These are phyloP conservation scores for Rotaria sp. DNA, from an alignment of 2,888 invertebrate species.

Conservation along the genomic window DNA sequence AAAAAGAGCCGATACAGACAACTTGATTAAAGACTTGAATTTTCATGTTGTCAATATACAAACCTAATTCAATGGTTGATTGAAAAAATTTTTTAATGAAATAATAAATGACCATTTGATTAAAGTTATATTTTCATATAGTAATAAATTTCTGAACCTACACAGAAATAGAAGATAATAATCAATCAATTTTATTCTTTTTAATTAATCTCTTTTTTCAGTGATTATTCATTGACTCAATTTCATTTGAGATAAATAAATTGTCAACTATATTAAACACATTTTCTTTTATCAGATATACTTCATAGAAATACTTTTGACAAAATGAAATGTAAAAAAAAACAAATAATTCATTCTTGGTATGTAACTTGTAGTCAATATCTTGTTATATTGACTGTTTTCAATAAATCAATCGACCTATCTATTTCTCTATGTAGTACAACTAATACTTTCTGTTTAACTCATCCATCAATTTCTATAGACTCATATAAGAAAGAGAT, in stretches of 20 bases:
- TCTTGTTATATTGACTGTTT: background rate
- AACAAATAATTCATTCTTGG: background rate
- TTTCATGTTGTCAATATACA: background rate
- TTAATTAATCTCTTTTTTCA: background rate
- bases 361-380: background rate
- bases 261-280: background rate
- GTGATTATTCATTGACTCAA: background rate
- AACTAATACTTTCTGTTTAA: background rate
- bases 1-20: background rate
- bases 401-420: background rate
- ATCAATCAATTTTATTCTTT: background rate
- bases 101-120: background rate
- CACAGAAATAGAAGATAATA: background rate
- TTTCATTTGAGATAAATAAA: background rate
- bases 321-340: background rate
- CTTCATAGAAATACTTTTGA: background rate
- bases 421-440: background rate
- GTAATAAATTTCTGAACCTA: background rate
- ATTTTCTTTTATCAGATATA: background rate
- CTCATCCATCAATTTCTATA: background rate
- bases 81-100: background rate
- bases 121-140: background rate
- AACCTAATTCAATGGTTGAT: background rate
- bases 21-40: background rate
- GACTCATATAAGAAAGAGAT: background rate